Percentiles rank a stretch among this genome's conserved stretches.
These are phyloP conservation scores for Propithecus perrieri DNA, from an alignment of 2,797 vertebrate species.

Conservation along the genomic window DNA sequence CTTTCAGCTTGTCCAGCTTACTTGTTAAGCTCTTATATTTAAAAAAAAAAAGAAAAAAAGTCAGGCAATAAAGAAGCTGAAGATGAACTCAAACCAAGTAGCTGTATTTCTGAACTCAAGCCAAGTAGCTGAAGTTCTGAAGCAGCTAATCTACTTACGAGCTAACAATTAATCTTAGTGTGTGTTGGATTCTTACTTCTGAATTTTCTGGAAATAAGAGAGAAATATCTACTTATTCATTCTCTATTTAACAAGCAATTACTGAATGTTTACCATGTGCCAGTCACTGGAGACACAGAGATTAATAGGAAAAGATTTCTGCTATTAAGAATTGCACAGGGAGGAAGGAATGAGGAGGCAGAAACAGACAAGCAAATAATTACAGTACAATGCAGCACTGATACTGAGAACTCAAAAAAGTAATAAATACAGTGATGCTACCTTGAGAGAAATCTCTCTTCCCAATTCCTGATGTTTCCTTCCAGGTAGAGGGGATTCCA, in stretches of 20 bases:
- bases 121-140: not conserved
- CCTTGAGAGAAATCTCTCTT: not conserved
- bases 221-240: constrained; percentile 8
- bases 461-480: constrained; percentile 17
- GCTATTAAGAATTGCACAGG: not conserved
- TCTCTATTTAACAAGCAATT: constrained; percentile 30
- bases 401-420: not conserved
- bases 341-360: constrained; percentile 19
- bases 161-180: not conserved
- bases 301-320: constrained; percentile 31
- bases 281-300: not conserved
- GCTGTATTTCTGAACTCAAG: constrained; percentile 35
- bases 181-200: not conserved
- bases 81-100: constrained; percentile 26
- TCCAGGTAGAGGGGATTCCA: not conserved
- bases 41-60: not conserved
- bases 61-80: not conserved
- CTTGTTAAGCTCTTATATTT: not conserved
- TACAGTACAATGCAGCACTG: not conserved
- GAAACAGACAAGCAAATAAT: constrained; percentile 41
- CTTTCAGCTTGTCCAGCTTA: not conserved
- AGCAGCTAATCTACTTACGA: constrained; percentile 37
- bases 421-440: not conserved
- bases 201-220: not conserved
- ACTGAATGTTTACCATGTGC: not conserved